These are phyloP conservation scores for Hymenochirus boettgeri DNA, from an alignment of 2,113 vertebrate species.

Conservation along the genomic window DNA sequence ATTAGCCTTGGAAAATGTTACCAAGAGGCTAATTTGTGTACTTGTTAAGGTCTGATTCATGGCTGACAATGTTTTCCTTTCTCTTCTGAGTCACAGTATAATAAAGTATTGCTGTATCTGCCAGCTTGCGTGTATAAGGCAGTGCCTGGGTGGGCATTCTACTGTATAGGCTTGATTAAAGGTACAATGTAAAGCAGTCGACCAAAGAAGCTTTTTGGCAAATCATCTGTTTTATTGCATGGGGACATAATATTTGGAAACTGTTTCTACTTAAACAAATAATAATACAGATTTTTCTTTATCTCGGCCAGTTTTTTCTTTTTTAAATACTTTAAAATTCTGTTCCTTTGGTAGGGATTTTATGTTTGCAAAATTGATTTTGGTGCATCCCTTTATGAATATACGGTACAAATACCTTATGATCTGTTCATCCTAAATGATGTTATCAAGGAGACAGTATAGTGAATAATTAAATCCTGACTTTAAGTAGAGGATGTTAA, in stretches of 20 bases:
- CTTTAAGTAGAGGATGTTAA: too few species aligned
- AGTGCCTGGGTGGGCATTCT: slow-evolving; percentile 27
- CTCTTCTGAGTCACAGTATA: slow-evolving; percentile 23
- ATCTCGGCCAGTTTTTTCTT: too few species aligned
- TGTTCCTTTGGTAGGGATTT: too few species aligned
- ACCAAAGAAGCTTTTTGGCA: slow-evolving; percentile 3
- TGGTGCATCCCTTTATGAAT: too few species aligned
- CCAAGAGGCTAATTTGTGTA: slow-evolving; percentile 27
- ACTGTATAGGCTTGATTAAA: slow-evolving; percentile 18
- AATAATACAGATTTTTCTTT: too few species aligned
- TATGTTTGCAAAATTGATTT: too few species aligned
- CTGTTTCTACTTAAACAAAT: background rate
- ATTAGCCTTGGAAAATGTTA: slow-evolving; percentile 35
- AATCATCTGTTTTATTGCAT: slow-evolving; percentile 2
- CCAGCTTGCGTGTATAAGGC: slow-evolving; percentile 8
- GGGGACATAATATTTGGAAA: background rate
- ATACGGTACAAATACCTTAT: too few species aligned
- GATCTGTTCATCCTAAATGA: too few species aligned
- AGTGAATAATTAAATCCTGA: too few species aligned
- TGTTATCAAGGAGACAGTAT: too few species aligned
- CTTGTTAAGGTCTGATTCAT: slow-evolving; percentile 38
- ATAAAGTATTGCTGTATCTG: slow-evolving; percentile 17
- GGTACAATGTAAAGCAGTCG: slow-evolving; percentile 1
- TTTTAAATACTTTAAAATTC: too few species aligned
- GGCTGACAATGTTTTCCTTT: slow-evolving; percentile 24